phyloP scores from a whole-genome alignment of 2,113 vertebrate species.

The Psettodes erumei region DNA sequence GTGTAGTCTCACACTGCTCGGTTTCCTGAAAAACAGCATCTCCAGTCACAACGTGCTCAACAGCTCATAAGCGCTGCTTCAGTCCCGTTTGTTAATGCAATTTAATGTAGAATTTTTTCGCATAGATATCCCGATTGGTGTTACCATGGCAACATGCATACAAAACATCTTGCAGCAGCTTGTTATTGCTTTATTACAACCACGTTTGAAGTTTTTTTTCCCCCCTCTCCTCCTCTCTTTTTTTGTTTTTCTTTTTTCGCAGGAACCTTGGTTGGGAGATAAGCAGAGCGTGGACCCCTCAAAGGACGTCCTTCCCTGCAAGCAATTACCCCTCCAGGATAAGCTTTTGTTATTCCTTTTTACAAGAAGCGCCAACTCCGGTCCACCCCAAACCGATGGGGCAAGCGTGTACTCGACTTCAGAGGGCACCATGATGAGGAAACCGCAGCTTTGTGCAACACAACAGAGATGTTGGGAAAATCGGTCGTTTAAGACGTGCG shows the following conservation, averaged over 20 bases:
- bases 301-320: conserved; percentile 71
- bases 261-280: conserved; percentile 65
- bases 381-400: conserved; percentile 27
- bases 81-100: conserved; percentile 53
- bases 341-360: conserved; percentile 57
- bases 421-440: background rate
- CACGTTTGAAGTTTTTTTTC: conserved; percentile 65
- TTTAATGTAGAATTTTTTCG: conserved; percentile 55
- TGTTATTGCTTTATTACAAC: conserved; percentile 73
- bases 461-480: background rate
- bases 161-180: conserved; percentile 52
- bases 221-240: background rate
- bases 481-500: background rate
- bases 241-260: conserved; percentile 28
- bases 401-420: conserved; percentile 19
- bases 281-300: conserved; percentile 68
- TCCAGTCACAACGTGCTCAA: conserved; percentile 25
- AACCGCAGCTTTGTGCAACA: background rate
- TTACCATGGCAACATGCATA: conserved; percentile 60
- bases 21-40: conserved; percentile 33
- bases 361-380: conserved; percentile 35
- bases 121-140: conserved; percentile 44
- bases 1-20: conserved; percentile 20
- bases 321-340: conserved; percentile 76
- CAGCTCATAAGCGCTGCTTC: conserved; percentile 3